Percentiles rank a stretch among this genome's conserved stretches.
phyloP scores from a whole-genome alignment of 2,113 vertebrate species.

The Martes martes region DNA sequence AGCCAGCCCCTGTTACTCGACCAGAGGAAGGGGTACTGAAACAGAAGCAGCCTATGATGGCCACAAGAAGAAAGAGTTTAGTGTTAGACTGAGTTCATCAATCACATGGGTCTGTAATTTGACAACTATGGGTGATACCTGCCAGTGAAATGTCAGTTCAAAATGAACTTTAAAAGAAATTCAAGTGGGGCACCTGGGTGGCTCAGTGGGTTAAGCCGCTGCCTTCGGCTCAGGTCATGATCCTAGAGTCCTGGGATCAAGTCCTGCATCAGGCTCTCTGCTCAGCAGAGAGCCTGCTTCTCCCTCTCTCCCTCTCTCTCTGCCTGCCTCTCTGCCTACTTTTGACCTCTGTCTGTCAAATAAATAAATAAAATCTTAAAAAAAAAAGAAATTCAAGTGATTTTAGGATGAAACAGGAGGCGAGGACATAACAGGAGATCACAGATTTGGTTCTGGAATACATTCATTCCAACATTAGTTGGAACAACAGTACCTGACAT shows the following conservation, averaged over 20 bases:
- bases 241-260: too few relatives aligned
- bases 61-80: neutral
- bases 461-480: neutral
- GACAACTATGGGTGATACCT: neutral
- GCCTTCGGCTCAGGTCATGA: too few relatives aligned
- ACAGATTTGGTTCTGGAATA: neutral
- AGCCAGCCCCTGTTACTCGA: neutral
- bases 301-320: too few relatives aligned
- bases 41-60: neutral
- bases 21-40: neutral
- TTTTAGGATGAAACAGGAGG: neutral
- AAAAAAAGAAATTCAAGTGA: neutral
- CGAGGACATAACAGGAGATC: neutral
- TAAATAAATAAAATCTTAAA: neutral
- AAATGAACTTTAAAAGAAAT: neutral
- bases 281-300: too few relatives aligned
- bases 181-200: neutral
- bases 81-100: neutral
- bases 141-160: neutral
- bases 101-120: neutral
- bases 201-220: too few relatives aligned
- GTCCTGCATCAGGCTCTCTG: too few relatives aligned
- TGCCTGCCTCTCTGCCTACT: too few relatives aligned
- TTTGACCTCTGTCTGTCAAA: too few relatives aligned
- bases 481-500: neutral